Percentiles rank a stretch among this genome's conserved stretches.
phyloP scores from a whole-genome alignment of 2,888 invertebrate species.

The Diplazon laetatorius region DNA sequence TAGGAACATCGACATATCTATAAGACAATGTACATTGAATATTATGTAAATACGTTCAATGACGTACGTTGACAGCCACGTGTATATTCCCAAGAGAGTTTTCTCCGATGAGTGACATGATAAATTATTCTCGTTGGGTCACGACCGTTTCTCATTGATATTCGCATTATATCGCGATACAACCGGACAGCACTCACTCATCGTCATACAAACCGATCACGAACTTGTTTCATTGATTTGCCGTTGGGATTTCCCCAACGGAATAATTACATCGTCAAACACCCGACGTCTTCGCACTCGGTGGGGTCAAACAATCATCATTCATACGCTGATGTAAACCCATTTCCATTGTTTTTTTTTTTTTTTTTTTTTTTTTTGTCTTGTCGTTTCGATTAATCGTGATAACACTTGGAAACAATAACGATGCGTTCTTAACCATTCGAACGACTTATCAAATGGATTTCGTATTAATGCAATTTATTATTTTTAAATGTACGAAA shows the following conservation, averaged over 20 bases:
- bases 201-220: slow-evolving; percentile 42
- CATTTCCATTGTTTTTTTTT: no score
- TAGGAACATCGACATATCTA: no score
- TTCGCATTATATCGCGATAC: not conserved
- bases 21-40: no score
- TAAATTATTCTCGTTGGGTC: slow-evolving; percentile 20
- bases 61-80: slow-evolving; percentile 7
- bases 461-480: no score
- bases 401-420: not conserved
- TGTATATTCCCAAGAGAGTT: not conserved
- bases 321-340: not conserved
- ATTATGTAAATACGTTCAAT: no score
- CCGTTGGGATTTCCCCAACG: slow-evolving; percentile 36
- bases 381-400: not conserved
- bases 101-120: not conserved
- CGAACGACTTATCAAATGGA: no score
- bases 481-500: no score
- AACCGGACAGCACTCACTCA: not conserved
- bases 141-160: slow-evolving; percentile 19
- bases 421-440: no score
- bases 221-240: slow-evolving; percentile 38
- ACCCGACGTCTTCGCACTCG: slow-evolving; percentile 18
- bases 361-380: no score
- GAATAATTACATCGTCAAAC: slow-evolving; percentile 38
- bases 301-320: slow-evolving; percentile 22